Base-by-base conservation (phyloP, 2,888 invertebrate species). In the Danaus chrysippus region DNA sequence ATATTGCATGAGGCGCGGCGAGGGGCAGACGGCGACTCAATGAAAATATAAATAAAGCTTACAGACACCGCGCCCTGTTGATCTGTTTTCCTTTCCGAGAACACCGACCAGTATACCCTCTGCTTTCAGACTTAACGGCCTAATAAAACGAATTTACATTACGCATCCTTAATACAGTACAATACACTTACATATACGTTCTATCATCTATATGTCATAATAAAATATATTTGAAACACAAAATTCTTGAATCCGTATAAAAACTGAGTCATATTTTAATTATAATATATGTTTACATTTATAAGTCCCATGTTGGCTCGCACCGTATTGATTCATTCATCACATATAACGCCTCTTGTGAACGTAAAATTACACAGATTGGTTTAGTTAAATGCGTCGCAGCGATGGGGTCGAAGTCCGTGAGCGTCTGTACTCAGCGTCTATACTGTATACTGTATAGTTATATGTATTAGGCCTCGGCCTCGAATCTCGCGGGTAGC, bases 11-110 rank as follows among this genome's bases (percentile, higher is more conserved):
- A 65, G 70, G 69, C 65, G 70, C 69, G 65, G 70, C 66, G 60
- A 66, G 68, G 61, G 74, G 64, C 66, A 5, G 70, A 70, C 53
- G 59, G 61, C 68, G 67, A 67, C 73, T 84, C 77, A 84, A 83
- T 83, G 81, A 78, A 82, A 81, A 80, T 83, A 81, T 81, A 83
- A 84, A 85, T 81, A 84, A 77, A 80, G 70, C 74, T 66, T 64
- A 70, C 76, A 78, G 78, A 79, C 83, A 72, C 67, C 71, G 73
- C 74, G 81, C 75, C 78, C 82, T 75, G 76, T 70, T 83, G 74
- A 79, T 78, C 82, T 73, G 77, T 78, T 84, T 84, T 79, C 71
- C 74, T 75, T 80, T 79, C 77, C 75, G 63, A 69, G 77, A 80
- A 79, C 68, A 64, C 62, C 60, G 63, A 60, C 68, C 63, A 71